Percentiles rank a stretch among this genome's conserved stretches.
phyloP scores from a whole-genome alignment of 2,797 vertebrate genomes.

The Chelonia mydas region DNA sequence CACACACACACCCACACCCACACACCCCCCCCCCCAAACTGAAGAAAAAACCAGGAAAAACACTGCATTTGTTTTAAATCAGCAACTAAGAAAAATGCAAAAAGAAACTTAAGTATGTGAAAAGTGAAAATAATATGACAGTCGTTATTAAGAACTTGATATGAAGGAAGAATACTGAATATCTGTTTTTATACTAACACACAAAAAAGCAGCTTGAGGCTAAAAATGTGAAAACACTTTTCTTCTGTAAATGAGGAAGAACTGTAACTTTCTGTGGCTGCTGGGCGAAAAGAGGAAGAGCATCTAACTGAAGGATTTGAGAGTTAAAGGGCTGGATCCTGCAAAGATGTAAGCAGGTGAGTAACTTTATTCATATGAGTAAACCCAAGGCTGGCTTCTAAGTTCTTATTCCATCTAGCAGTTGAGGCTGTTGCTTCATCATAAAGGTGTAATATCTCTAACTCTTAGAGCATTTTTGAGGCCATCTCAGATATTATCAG shows the following conservation, averaged over 20 bases:
- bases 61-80: not conserved
- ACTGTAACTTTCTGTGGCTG: not conserved
- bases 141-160: not conserved
- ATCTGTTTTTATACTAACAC: not conserved
- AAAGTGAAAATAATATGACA: accelerated
- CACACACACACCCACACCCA: not conserved
- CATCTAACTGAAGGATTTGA: not conserved
- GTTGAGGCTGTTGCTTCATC: not conserved
- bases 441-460: not conserved
- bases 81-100: not conserved
- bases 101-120: not conserved
- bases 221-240: not conserved
- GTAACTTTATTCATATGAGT: not conserved
- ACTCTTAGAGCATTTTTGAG: not conserved
- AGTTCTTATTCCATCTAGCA: not conserved
- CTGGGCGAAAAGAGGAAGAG: not conserved
- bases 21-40: not conserved
- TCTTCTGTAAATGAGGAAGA: not conserved
- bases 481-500: not conserved
- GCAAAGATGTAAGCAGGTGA: not conserved
- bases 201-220: not conserved
- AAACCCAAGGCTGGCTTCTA: not conserved
- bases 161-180: not conserved
- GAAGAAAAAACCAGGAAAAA: not conserved
- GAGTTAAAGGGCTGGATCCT: not conserved